Evolutionary conservation across 2,888 invertebrate species (phyloP), one percentile per base, ranked within the genome.

Genomic region (Crematogaster levior): DNA sequence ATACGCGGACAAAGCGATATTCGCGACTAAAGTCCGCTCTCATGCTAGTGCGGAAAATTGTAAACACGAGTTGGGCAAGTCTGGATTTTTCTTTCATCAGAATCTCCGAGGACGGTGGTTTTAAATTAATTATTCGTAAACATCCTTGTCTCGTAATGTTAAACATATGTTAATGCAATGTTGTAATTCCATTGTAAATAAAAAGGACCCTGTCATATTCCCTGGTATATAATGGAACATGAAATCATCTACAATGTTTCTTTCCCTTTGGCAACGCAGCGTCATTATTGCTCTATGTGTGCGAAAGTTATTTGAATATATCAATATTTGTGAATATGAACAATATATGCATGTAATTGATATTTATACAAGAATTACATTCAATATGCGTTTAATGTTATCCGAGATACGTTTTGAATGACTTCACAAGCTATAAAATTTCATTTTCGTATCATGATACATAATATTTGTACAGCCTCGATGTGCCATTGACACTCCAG

Each of bases 61-160:
- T 27, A 58, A 63, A 48, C 15, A 27, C 12, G 56, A 37, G 48
- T 18, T 24, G 10, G 18, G 48, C 48, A 5, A 6, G 12, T 21
- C 18, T 18, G n/a, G 27, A 51, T 65, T 53, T 65, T 75, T 75
- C 24, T 40, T 51, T 75, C 37, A 27, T 24, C 27, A 46, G 9
- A 27, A 43, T 34, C 27, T 21, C 34, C 30, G 18, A 5, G 43
- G n/a, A 70, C 21, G 73, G 21, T 1, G 43, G 43, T 48, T 63
- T 74, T 63, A 63, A 74, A 34, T 63, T 63, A 37, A 74, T 63
- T 63, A 74, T 63, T 48, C 30, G 4, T 27, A 7, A 18, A 63
- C n/a, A 18, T 37, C 7, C 58, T 48, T 12, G 10, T 37, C 24
- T 27, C 24, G 34, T 48, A 27, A 34, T 46, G 46, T 48, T 48